A percentile compares a stretch with the other conserved stretches of the same genome.
phyloP scores from a whole-genome alignment of 2,113 vertebrate species.

The Thalassoma bifasciatum region DNA sequence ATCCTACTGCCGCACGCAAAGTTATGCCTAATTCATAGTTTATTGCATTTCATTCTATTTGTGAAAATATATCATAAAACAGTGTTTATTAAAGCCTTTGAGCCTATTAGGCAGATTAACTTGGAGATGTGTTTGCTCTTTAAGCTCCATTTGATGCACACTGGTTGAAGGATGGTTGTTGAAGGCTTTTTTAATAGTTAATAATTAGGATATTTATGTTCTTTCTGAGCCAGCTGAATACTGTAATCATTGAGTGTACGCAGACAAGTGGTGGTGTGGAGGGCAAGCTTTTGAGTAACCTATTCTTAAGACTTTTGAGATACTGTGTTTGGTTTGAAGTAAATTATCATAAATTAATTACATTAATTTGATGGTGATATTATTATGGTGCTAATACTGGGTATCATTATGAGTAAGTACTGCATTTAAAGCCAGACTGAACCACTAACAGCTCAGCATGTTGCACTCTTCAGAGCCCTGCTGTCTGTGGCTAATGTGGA shows the following conservation, averaged over 20 bases:
- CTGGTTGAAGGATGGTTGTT: conserved; percentile 28
- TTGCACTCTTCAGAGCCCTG: conserved; percentile 46
- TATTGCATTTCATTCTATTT: conserved; percentile 33
- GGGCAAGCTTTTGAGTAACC: conserved; percentile 17
- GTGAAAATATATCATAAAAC: conserved; percentile 30
- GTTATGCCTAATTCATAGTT: conserved; percentile 9
- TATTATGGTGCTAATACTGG: conserved; percentile 34
- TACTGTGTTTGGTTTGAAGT: conserved; percentile 29
- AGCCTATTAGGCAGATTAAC: conserved; percentile 45
- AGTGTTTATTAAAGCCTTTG: conserved; percentile 28
- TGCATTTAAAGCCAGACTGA: conserved; percentile 39
- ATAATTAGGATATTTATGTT: conserved; percentile 53
- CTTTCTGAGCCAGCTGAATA: conserved; percentile 6
- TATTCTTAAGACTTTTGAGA: conserved; percentile 24
- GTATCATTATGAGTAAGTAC: conserved; percentile 37
- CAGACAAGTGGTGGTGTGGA: conserved; percentile 14
- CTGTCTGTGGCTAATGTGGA: conserved; percentile 67
- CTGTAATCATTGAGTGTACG: conserved; percentile 10
- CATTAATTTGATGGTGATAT: conserved; percentile 49
- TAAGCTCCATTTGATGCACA: conserved; percentile 23
- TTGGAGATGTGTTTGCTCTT: conserved; percentile 10
- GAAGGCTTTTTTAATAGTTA: conserved; percentile 50
- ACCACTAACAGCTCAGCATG: conserved; percentile 55
- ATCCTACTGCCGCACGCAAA: conserved; percentile 2
- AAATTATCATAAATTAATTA: conserved; percentile 58